Base-by-base conservation (phyloP, 2,113 vertebrate genomes). In the Lophochroa leadbeateri region DNA sequence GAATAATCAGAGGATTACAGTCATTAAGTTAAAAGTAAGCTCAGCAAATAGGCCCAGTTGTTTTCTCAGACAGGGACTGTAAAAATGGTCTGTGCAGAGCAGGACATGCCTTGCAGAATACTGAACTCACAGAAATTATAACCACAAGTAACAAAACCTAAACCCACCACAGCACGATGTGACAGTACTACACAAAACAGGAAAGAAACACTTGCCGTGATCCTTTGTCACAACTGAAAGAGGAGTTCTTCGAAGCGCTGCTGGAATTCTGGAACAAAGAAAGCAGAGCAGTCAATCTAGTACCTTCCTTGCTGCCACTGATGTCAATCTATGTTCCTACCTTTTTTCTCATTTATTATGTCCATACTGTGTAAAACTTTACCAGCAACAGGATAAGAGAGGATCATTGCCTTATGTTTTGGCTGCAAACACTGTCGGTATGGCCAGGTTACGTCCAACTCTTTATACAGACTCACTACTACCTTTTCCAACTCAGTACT, bases 121-220 rank as follows among this genome's bases (percentile, higher is more conserved):
- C 33, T 60, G 35, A 78, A 71, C 14, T 61, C 53, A 5, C 9
- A 55, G 24, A 89, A 88, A 55, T 41, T 46, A 50, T 14, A 69
- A 61, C 10, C 33, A 52, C 29, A 77, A 70, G 31, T 13, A 65
- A 64, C 14, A 78, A 60, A 90, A 43, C 17, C n/a, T 65, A 47
- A 88, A 43, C 8, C 37, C 19, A 68, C 6, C 1, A 2, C 27
- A 1, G 3, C 47, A 41, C 20, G 28, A 25, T 1, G 2, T 65
- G 39, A 57, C 3, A 10, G 39, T 47, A 39, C 21, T 15, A 33
- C 25, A 9, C 8, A 23, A 93, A 76, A 8, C 3, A 70, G 0
- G 1, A 31, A 52, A 63, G 1, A 29, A 79, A 60, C 77, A 98
- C 98, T 98, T 97, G 97, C 98, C 94, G 71, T 60, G 85, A 85